Percentiles rank a stretch among this genome's conserved stretches.
These are phyloP conservation scores for Natrix natrix DNA, from an alignment of 2,797 vertebrate species.

Conservation along the genomic window DNA sequence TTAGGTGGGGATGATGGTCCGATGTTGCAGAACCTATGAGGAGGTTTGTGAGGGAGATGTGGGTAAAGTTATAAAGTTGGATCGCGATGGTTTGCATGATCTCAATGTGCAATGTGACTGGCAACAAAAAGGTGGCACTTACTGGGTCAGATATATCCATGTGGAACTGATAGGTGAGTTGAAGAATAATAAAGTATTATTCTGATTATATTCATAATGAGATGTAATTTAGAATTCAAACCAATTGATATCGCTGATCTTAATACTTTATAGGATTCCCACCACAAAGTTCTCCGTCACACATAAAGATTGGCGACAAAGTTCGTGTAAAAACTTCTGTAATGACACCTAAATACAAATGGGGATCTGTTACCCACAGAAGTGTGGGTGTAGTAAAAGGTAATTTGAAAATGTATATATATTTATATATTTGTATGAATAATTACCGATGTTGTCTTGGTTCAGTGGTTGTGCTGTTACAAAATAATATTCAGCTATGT, in stretches of 20 bases:
- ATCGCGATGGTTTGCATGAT: conserved; percentile 95
- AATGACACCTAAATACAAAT: conserved; percentile 97
- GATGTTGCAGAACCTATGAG: conserved; percentile 96
- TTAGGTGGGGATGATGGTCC: conserved; percentile 99
- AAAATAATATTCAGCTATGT: not conserved
- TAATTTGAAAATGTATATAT: conserved; percentile 49
- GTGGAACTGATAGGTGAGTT: conserved; percentile 90
- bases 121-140: conserved; percentile 98
- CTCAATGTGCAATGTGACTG: conserved; percentile 98
- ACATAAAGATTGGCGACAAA: conserved; percentile 99
- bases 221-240: not conserved
- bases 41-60: conserved; percentile 96
- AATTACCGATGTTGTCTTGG: not conserved
- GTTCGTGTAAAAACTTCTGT: conserved; percentile 91
- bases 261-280: conserved; percentile 82
- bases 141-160: conserved; percentile 98
- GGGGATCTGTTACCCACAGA: conserved; percentile 97
- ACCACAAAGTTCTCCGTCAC: conserved; percentile 93
- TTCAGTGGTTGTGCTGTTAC: not conserved
- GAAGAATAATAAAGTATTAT: not conserved
- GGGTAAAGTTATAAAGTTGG: conserved; percentile 97
- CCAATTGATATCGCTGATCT: not conserved
- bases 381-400: conserved; percentile 98
- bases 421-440: not conserved
- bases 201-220: not conserved